Evolutionary conservation across 2,888 invertebrate species (phyloP).

Genomic region (Crocallis elinguaria): DNA sequence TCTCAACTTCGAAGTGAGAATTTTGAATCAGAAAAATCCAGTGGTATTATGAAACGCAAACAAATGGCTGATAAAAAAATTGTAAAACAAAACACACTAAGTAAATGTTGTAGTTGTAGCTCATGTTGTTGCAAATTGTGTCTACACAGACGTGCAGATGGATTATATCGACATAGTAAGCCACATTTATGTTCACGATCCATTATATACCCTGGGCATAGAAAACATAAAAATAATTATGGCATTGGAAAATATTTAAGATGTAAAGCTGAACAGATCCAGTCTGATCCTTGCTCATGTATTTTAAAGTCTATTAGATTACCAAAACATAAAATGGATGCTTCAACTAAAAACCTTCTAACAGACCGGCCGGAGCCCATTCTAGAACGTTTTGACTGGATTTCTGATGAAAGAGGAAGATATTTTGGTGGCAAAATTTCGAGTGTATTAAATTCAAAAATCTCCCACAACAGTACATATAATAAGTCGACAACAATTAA

Average conservation of each 20-base stretch:
- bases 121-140: background rate
- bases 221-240: background rate
- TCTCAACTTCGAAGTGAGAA: background rate
- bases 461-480: too few species aligned
- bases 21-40: conserved; percentile 24
- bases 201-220: background rate
- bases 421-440: background rate
- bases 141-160: too few species aligned
- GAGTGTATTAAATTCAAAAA: background rate
- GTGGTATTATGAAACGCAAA: background rate
- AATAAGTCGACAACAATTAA: too few species aligned
- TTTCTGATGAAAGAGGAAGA: background rate
- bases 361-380: background rate
- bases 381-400: background rate
- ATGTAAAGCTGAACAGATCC: background rate
- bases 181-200: background rate
- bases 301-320: background rate
- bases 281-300: conserved; percentile 1
- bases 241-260: background rate
- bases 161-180: background rate
- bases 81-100: background rate
- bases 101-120: conserved; percentile 5
- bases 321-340: background rate
- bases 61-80: conserved; percentile 1
- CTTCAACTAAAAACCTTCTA: background rate